Percentiles rank a stretch among this genome's conserved stretches.
Conservation (phyloP, 2,888 invertebrate genomes). For the Acholoe squamosa region DNA sequence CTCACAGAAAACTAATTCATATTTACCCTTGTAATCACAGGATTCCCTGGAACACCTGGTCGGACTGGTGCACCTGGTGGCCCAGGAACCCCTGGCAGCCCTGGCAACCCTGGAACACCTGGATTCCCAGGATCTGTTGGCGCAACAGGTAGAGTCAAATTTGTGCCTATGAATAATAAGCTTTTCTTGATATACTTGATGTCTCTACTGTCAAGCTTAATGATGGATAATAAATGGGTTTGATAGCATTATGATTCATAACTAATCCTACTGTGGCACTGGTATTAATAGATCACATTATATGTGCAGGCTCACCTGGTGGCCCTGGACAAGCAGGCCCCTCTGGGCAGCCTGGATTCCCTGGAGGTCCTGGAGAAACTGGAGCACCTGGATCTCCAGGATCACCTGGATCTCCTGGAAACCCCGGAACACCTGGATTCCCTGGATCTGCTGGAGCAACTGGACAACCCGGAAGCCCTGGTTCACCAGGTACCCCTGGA, state of each 20-base stretch:
- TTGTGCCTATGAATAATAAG: no score
- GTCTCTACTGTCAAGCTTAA: no score
- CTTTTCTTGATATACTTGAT: no score
- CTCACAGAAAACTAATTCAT: no score
- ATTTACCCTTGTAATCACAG: no score
- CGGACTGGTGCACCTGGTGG: neutral
- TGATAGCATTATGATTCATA: no score
- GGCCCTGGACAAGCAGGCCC: constrained; percentile 51
- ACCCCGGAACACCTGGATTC: constrained; percentile 63
- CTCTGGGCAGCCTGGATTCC: constrained; percentile 43
- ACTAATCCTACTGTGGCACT: no score
- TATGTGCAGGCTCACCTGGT: constrained; percentile 64
- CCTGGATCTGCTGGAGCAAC: constrained; percentile 48
- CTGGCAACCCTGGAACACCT: constrained; percentile 40
- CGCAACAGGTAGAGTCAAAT: constrained; percentile 73
- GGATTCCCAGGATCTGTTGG: constrained; percentile 31
- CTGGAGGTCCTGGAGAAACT: neutral
- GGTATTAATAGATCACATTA: no score
- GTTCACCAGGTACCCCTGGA: constrained; percentile 20
- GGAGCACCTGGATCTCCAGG: constrained; percentile 37
- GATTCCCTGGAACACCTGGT: neutral
- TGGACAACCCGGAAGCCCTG: constrained; percentile 40
- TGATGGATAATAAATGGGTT: no score
- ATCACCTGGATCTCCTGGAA: constrained; percentile 68
- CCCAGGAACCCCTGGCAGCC: constrained; percentile 10